These are phyloP conservation scores for Caenorhabditis becei DNA, from an alignment of 2,888 invertebrate genomes.

Conservation along the genomic window DNA sequence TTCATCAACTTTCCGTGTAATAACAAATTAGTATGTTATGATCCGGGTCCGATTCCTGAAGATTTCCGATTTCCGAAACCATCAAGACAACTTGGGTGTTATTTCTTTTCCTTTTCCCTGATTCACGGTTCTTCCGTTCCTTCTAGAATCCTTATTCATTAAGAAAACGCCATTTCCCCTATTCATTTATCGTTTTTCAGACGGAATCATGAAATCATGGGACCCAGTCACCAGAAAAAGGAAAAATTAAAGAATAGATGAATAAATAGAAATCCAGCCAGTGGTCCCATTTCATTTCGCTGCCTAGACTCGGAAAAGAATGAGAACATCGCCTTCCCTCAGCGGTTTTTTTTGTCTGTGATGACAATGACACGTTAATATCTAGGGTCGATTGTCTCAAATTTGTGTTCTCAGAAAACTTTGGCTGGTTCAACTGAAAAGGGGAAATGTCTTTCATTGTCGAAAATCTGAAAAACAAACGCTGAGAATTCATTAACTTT, in stretches of 20 bases:
- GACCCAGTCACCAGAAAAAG: conserved; percentile 25
- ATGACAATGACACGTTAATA: not conserved
- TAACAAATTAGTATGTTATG: conserved; percentile 10
- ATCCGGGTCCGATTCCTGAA: not conserved
- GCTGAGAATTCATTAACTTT: not conserved
- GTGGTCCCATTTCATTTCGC: not conserved
- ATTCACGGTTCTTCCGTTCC: too few relatives aligned
- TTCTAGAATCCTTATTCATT: too few relatives aligned
- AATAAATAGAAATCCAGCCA: conserved; percentile 2
- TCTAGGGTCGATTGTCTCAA: not conserved
- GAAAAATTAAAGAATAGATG: conserved; percentile 20
- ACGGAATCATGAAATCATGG: conserved; percentile 16
- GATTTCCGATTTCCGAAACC: not conserved
- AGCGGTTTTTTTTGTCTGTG: not conserved
- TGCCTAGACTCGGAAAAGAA: conserved; percentile 1
- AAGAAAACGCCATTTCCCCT: not conserved
- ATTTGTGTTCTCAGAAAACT: not conserved
- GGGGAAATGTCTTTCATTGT: not conserved
- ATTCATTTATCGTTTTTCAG: conserved; percentile 13
- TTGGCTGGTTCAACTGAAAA: not conserved
- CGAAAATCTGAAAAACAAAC: not conserved
- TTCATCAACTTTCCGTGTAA: conserved; percentile 5
- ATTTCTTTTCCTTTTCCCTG: too few relatives aligned
- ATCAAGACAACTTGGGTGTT: too few relatives aligned
- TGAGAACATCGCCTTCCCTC: conserved; percentile 31